phyloP scores from a whole-genome alignment of 2,113 vertebrate species.

The Pteropus alecto region DNA sequence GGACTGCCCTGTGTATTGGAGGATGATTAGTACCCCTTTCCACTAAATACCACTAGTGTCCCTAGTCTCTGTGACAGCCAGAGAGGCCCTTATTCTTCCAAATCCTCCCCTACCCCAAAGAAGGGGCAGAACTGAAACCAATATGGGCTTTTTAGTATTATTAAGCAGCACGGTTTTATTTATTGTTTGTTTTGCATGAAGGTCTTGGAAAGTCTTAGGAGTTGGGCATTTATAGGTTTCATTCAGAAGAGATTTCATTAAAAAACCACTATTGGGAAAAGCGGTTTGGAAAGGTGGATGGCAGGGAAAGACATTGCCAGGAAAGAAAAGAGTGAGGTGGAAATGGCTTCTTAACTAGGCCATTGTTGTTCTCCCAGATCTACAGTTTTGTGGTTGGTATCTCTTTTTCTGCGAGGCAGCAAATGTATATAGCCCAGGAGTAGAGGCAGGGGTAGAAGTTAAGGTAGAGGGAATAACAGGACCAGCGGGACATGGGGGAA shows the following conservation, averaged over 20 bases:
- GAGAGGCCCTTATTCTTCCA: background rate
- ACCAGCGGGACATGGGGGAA: background rate
- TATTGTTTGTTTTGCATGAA: background rate
- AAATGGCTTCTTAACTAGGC: background rate
- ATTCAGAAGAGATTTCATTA: constrained; percentile 3
- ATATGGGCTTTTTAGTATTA: background rate
- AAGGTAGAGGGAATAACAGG: background rate
- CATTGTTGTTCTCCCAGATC: background rate
- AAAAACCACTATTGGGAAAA: background rate
- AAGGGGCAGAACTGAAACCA: background rate
- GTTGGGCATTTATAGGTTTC: background rate
- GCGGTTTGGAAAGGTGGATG: constrained; percentile 5
- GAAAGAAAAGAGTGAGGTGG: background rate
- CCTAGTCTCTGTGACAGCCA: background rate
- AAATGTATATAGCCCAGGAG: background rate
- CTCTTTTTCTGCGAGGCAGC: background rate
- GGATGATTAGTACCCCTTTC: background rate
- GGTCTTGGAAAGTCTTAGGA: background rate
- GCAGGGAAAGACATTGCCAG: background rate
- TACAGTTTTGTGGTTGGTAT: background rate
- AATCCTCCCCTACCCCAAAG: background rate
- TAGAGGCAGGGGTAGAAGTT: background rate
- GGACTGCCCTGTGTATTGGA: background rate
- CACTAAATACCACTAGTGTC: background rate
- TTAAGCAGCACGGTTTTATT: background rate